Percentiles rank a stretch among this genome's conserved stretches.
These are phyloP conservation scores for Mesocentrotus franciscanus DNA, from an alignment of 53 echinoderm and acorn worm species.

Conservation along the genomic window DNA sequence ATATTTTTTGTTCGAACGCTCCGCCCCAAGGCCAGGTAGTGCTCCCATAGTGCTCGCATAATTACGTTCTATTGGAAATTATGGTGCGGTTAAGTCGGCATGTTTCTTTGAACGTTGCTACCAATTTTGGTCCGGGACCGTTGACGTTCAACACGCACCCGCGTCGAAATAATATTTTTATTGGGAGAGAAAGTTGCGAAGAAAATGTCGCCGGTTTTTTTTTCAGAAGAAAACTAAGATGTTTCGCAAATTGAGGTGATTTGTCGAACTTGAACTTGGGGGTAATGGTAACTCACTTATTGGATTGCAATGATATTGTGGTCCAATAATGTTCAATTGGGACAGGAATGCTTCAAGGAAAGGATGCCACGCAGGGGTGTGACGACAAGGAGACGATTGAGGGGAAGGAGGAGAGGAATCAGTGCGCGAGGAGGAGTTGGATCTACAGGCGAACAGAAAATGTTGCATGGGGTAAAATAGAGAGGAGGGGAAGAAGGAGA, in stretches of 20 bases:
- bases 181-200: conserved; percentile 35
- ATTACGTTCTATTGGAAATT: conserved; percentile 69
- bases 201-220: background rate
- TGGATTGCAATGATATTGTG: background rate
- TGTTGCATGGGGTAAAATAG: background rate
- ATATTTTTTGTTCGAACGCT: conserved; percentile 57
- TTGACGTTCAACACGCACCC: conserved; percentile 59
- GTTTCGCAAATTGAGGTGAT: conserved; percentile 48
- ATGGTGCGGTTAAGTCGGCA: conserved; percentile 65
- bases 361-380: background rate
- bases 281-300: conserved; percentile 27
- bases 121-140: conserved; percentile 33
- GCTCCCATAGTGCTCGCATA: conserved; percentile 59
- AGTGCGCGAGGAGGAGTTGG: background rate
- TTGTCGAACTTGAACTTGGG: conserved; percentile 58
- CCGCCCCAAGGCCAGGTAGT: conserved; percentile 55
- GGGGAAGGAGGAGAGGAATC: background rate
- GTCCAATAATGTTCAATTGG: conserved; percentile 34
- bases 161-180: conserved; percentile 43
- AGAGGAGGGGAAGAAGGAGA: background rate
- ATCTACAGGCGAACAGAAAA: background rate
- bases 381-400: background rate
- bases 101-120: conserved; percentile 46
- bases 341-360: background rate
- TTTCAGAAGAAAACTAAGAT: conserved; percentile 21